A percentile compares a stretch with the other conserved stretches of the same genome.
These are phyloP conservation scores for Halcyon smyrnensis DNA, from an alignment of 2,797 vertebrate species.

Conservation along the genomic window DNA sequence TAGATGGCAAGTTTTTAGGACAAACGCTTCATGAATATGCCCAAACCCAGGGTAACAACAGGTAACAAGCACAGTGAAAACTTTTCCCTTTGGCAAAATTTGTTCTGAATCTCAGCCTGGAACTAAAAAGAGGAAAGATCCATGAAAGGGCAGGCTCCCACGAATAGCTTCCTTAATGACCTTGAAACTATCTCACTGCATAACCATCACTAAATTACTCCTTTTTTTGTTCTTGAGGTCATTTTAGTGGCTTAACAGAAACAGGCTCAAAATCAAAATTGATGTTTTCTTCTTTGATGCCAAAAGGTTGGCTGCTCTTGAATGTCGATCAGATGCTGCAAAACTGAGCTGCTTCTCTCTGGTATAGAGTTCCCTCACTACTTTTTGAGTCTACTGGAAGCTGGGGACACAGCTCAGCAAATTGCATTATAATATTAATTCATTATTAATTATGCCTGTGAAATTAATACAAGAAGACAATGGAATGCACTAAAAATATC, in stretches of 20 bases:
- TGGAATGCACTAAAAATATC: not conserved
- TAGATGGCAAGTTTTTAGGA: not conserved
- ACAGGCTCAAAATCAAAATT: constrained; percentile 14
- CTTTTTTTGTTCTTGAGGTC: not conserved
- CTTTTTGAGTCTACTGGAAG: not conserved
- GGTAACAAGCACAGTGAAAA: constrained; percentile 11
- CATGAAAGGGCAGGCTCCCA: not conserved
- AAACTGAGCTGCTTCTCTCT: not conserved
- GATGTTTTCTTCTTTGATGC: not conserved
- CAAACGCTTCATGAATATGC: not conserved
- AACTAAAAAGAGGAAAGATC: not conserved
- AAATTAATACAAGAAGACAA: not conserved
- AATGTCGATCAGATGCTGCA: not conserved
- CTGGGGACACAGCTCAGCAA: not conserved
- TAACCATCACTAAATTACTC: constrained; percentile 1
- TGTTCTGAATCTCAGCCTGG: not conserved
- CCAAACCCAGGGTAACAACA: constrained; percentile 27
- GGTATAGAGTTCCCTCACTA: not conserved
- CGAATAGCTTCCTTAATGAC: constrained; percentile 37
- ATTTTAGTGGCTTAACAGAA: constrained; percentile 14
- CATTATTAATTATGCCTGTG: not conserved
- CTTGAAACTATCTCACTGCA: constrained; percentile 17
- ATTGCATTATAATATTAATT: not conserved
- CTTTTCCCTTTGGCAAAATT: not conserved
- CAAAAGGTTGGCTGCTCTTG: not conserved